These are phyloP conservation scores for Copidosoma floridanum DNA, from an alignment of 1,140 invertebrate genomes.

Conservation along the genomic window DNA sequence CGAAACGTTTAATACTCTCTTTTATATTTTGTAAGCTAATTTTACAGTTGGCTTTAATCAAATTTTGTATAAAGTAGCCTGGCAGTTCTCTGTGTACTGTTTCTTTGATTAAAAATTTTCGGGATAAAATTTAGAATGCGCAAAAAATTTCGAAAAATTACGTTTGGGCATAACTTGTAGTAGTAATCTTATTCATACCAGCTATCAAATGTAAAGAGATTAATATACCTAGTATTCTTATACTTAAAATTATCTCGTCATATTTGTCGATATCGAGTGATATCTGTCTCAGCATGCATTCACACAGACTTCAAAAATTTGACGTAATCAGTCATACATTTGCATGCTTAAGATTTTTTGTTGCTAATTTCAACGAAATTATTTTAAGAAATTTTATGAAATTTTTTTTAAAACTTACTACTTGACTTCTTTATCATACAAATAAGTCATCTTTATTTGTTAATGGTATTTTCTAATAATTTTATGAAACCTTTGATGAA, in stretches of 20 bases:
- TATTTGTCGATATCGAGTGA: too few species aligned
- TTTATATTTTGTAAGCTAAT: slow-evolving; percentile 7
- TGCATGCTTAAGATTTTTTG: slow-evolving; percentile 1
- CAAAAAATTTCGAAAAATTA: slow-evolving; percentile 4
- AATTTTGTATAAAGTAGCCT: slow-evolving; percentile 7
- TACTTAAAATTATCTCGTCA: too few species aligned
- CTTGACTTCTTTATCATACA: slow-evolving; percentile 1
- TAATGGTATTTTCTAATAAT: slow-evolving; percentile 19
- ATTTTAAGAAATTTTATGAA: slow-evolving; percentile 6
- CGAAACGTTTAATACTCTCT: slow-evolving; percentile 10
- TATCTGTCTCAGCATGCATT: too few species aligned
- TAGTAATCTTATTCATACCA: too few species aligned
- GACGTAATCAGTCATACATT: slow-evolving; percentile 1
- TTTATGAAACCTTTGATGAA: slow-evolving; percentile 4
- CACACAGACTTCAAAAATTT: slow-evolving; percentile 6
- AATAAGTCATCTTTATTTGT: slow-evolving; percentile 1
- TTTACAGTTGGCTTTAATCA: slow-evolving; percentile 8
- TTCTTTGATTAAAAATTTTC: slow-evolving; percentile 1
- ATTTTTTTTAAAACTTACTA: slow-evolving; percentile 3
- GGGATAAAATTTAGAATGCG: slow-evolving; percentile 16
- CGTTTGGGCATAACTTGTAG: too few species aligned
- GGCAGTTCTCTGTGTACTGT: not conserved
- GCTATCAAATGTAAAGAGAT: slow-evolving; percentile 2
- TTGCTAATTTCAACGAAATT: slow-evolving; percentile 9
- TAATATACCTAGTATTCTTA: slow-evolving; percentile 4